Conservation (phyloP, 1,140 invertebrate genomes). For the Drosophila ohnishii region DNA sequence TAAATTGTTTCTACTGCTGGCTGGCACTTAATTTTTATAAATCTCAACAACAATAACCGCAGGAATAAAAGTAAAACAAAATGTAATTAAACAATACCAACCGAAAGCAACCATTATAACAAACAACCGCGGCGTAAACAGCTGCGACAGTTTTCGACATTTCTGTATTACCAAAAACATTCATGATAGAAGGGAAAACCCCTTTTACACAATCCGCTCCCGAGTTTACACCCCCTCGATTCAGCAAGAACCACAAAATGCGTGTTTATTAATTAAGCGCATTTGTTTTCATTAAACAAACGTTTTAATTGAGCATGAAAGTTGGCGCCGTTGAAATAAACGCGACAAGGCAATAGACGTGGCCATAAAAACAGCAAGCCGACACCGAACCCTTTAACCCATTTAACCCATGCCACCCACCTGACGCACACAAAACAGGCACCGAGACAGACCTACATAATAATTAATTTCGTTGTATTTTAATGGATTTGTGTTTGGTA, state of each 20-base stretch:
- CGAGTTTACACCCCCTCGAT: background rate
- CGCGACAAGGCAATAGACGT: constrained; percentile 63
- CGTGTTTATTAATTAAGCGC: constrained; percentile 83
- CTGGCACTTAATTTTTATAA: constrained; percentile 64
- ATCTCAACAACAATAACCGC: constrained; percentile 26
- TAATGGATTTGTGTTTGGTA: constrained; percentile 70
- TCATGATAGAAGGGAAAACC: background rate
- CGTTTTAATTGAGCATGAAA: constrained; percentile 83
- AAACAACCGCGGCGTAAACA: constrained; percentile 69
- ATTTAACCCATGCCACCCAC: constrained; percentile 26
- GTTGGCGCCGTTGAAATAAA: constrained; percentile 65
- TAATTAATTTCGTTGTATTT: constrained; percentile 78
- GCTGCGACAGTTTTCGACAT: constrained; percentile 71
- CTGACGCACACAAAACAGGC: constrained; percentile 19
- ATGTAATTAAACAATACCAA: constrained; percentile 47
- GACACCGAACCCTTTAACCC: constrained; percentile 32
- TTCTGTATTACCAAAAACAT: constrained; percentile 42
- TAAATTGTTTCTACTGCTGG: constrained; percentile 16
- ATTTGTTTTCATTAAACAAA: constrained; percentile 83
- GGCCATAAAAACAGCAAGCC: constrained; percentile 40
- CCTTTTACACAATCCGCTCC: constrained; percentile 26
- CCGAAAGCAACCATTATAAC: constrained; percentile 59
- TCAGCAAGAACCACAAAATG: constrained; percentile 72
- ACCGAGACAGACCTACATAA: constrained; percentile 47
- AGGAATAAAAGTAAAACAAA: constrained; percentile 25